These are phyloP conservation scores for Iselma pallidipennis DNA, from an alignment of 2,888 invertebrate genomes.

Conservation along the genomic window DNA sequence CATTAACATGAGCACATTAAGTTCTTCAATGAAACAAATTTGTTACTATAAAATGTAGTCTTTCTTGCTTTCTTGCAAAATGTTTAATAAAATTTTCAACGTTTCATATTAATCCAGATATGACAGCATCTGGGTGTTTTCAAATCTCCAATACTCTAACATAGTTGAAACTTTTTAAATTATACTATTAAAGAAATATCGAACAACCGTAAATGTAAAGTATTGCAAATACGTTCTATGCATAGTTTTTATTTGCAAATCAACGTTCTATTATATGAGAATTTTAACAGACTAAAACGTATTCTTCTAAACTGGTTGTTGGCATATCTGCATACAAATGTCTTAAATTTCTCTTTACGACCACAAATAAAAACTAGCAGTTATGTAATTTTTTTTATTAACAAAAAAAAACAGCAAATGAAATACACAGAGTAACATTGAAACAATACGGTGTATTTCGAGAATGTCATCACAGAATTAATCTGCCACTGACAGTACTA, in stretches of 20 bases:
- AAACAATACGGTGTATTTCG: neutral
- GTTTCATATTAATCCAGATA: neutral
- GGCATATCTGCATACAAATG: neutral
- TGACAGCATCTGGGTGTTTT: neutral
- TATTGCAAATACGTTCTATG: conserved; percentile 28
- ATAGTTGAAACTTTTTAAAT: conserved; percentile 24
- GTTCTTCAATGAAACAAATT: neutral
- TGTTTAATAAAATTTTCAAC: neutral
- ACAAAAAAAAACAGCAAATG: neutral
- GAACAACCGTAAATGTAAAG: conserved; percentile 29
- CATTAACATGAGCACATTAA: neutral
- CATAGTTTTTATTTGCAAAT: conserved; percentile 16
- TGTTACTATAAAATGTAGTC: too few relatives aligned
- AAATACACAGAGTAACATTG: neutral
- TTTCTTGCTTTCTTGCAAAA: too few relatives aligned
- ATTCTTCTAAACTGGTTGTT: neutral
- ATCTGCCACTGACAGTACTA: neutral
- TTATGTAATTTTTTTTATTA: neutral
- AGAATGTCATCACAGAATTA: neutral
- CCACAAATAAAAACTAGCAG: neutral
- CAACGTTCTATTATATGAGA: too few relatives aligned
- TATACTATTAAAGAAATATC: conserved; percentile 25
- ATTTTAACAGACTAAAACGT: neutral
- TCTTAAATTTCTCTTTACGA: neutral
- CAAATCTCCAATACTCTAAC: conserved; percentile 25